Evolutionary conservation across 2,797 vertebrate species (phyloP), one percentile per base, ranked within the genome.

Genomic region (Lates japonicus): DNA sequence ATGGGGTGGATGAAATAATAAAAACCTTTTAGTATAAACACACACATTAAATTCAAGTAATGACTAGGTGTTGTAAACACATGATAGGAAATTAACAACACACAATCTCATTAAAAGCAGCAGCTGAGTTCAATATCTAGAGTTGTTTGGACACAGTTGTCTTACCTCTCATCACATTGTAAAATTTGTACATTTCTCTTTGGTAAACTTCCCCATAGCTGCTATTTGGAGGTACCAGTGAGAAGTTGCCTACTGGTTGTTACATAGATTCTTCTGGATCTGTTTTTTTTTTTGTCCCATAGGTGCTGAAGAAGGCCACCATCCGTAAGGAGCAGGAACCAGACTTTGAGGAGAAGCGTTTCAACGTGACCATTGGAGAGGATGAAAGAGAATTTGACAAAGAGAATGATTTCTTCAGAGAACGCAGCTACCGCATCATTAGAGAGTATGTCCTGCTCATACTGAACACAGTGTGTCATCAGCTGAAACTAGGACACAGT

Each of bases 241-340:
- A n/a, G 3, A 52, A 14, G 5, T 44, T 2, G 0, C 70, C 37
- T 7, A 4, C 54, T 22, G 31, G 25, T 16, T 37, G 14, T 48
- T 7, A 29, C 12, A 39, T 9, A 7, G 5, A 3, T 11, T 19
- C 19, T 46, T 78, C n/a, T 20, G 5, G 46, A 4, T 49, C n/a
- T 0, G 16, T 10, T 12, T 25, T 3, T 52, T 25, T 64, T 3
- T 52, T 25, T 64, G n/a, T 77, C 0, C 59, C 69, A 2, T 66
- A 99, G 98, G 96, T 99, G 46, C 90, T 99, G 80, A 99, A 99
- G 92, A 99, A 99, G 87, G 98, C 98, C 81, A 99, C 97, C 0
- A 99, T 99, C 76, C 96, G 98, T 4, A 99, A 99, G 83, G 98
- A 99, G 55, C 98, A 99, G 86, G 98, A 99, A 85, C 98, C 98